These are phyloP conservation scores for Euura lappo DNA, from an alignment of 1,140 invertebrate genomes.

Conservation along the genomic window DNA sequence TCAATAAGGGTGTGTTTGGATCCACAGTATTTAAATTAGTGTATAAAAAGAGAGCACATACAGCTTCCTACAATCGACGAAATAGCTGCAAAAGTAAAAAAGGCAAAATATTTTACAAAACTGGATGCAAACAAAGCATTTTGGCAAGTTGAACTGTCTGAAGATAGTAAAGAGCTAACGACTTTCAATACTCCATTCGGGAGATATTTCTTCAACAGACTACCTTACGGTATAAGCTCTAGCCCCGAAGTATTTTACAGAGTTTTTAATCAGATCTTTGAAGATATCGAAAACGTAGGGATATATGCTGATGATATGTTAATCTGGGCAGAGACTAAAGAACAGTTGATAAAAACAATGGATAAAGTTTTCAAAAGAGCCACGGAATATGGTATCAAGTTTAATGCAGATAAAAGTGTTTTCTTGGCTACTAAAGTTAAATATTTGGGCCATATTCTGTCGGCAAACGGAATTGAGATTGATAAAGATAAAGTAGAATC, in stretches of 20 bases:
- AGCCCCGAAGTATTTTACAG: constrained; percentile 49
- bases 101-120: constrained; percentile 36
- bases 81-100: constrained; percentile 35
- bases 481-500: constrained; percentile 39
- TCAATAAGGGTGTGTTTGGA: constrained; percentile 28
- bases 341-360: constrained; percentile 40
- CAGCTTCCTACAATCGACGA: constrained; percentile 54
- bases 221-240: constrained; percentile 43
- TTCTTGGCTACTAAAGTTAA: constrained; percentile 38
- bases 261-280: constrained; percentile 35
- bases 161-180: constrained; percentile 32
- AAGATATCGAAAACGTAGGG: constrained; percentile 41
- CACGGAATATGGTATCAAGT: constrained; percentile 34
- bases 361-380: constrained; percentile 38
- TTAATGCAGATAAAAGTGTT: constrained; percentile 45
- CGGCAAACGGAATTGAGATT: constrained; percentile 43
- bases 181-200: constrained; percentile 40
- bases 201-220: constrained; percentile 31
- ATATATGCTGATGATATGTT: constrained; percentile 50
- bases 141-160: constrained; percentile 42
- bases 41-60: constrained; percentile 51
- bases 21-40: constrained; percentile 53
- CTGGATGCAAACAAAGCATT: constrained; percentile 45
- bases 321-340: constrained; percentile 33
- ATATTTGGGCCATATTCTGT: constrained; percentile 53